phyloP scores from a whole-genome alignment of 2,888 invertebrate genomes.

The Aphidius colemani region DNA sequence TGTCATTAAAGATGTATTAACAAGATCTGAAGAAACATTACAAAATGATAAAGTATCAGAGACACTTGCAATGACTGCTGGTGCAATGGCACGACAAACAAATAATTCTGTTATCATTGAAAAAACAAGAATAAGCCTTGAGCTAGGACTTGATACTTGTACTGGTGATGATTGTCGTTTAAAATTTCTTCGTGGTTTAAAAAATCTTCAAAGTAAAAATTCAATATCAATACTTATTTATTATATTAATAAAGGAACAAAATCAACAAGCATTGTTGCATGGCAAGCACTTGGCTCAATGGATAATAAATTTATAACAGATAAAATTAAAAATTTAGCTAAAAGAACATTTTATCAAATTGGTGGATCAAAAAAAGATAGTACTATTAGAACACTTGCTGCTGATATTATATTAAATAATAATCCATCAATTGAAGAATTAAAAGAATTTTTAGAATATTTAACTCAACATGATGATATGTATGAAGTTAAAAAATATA shows the following conservation, averaged over 20 bases:
- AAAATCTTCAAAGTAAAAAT: constrained; percentile 69
- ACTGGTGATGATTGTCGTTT: constrained; percentile 65
- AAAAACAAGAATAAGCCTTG: constrained; percentile 50
- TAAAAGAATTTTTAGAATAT: constrained; percentile 64
- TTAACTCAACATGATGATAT: constrained; percentile 62
- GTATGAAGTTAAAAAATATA: constrained; percentile 71
- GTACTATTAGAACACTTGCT: constrained; percentile 73
- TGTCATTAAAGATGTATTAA: constrained; percentile 62
- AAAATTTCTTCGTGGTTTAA: constrained; percentile 70
- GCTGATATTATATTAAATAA: constrained; percentile 71
- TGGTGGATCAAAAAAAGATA: constrained; percentile 63
- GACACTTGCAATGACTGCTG: constrained; percentile 70
- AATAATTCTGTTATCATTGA: constrained; percentile 43
- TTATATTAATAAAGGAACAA: constrained; percentile 61
- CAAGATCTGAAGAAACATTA: constrained; percentile 60
- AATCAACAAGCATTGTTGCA: constrained; percentile 67
- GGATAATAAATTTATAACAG: constrained; percentile 52
- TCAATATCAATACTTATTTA: constrained; percentile 68
- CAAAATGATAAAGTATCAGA: constrained; percentile 68
- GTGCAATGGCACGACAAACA: constrained; percentile 64
- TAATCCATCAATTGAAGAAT: constrained; percentile 63
- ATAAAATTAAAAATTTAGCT: constrained; percentile 61
- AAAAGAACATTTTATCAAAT: constrained; percentile 68
- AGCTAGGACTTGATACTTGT: constrained; percentile 62
- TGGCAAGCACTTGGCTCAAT: constrained; percentile 71